Base-by-base conservation (phyloP, 2,113 vertebrate genomes). In the Ameiurus melas region DNA sequence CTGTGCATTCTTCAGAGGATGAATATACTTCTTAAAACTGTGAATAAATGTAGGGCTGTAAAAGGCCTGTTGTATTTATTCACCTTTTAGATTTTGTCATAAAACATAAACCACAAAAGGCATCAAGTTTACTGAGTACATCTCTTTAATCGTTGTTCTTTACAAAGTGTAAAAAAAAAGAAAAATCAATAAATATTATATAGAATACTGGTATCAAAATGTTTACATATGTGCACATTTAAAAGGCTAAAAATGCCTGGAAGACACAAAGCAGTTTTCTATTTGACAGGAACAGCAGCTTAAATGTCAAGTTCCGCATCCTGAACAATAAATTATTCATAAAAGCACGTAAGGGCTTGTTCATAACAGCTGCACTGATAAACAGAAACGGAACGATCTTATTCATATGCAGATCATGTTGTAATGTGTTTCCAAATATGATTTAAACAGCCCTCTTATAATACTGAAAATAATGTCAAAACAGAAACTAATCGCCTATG, bases 281-380 rank as follows among this genome's bases (percentile, higher is more conserved):
- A 81, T 80, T 80, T 62, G 30, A 57, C 47, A 62, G 47, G 55
- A 71, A 51, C 66, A 83, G 80, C 80, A 83, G 86, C 80, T 30
- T 82, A 80, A 81, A 87, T 70, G 51, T 80, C 77, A 68, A 66
- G 64, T 57, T 87, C 36, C 19, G 22, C 64, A 73, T 39, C 51
- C 64, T 83, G 66, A 87, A 53, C 55, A 80, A 86, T 86, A 64
- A 53, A 80, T 79, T 80, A 87, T 83, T 87, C 78, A 87, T 58
- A 71, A 82, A 82, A 73, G 66, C 62, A 87, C 9, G 51, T 70
- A 83, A 83, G 60, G 77, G n/a, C 60, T 78, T 86, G 70, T 85
- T 85, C 71, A 68, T 25, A 87, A 86, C 71, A 79, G 27, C 73
- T 86, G 73, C 71, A 86, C 36, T 64, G 73, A 51, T 86, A 62